These are phyloP conservation scores for Diploptera punctata DNA, from an alignment of 2,888 invertebrate genomes.

Conservation along the genomic window DNA sequence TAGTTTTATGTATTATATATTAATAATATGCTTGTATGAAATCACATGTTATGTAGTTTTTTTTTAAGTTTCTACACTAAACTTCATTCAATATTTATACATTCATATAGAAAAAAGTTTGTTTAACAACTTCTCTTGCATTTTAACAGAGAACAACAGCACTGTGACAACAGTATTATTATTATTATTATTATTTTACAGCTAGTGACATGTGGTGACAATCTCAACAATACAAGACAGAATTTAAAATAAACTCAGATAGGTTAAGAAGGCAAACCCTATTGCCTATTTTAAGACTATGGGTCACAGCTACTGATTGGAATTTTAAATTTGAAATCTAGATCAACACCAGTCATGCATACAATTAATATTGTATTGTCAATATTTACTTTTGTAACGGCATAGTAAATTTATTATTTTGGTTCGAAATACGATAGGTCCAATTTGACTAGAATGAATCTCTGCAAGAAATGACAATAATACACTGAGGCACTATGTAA, in stretches of 20 bases:
- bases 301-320: constrained; percentile 31
- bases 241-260: constrained; percentile 28
- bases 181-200: constrained; percentile 31
- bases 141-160: constrained; percentile 41
- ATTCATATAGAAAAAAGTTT: constrained; percentile 45
- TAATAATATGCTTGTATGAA: constrained; percentile 45
- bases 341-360: constrained; percentile 37
- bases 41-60: constrained; percentile 39
- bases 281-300: constrained; percentile 19
- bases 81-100: constrained; percentile 43
- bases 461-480: constrained; percentile 20
- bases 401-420: constrained; percentile 9
- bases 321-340: constrained; percentile 31
- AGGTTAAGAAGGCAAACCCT: constrained; percentile 7
- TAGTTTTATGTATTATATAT: constrained; percentile 42
- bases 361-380: constrained; percentile 41
- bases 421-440: constrained; percentile 22
- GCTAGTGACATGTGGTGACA: constrained; percentile 36
- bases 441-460: constrained; percentile 20
- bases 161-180: constrained; percentile 41
- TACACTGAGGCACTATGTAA: constrained; percentile 12
- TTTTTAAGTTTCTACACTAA: constrained; percentile 42
- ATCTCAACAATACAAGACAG: constrained; percentile 34
- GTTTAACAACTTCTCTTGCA: constrained; percentile 39
- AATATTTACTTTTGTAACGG: constrained; percentile 34